Percentiles rank a stretch among this genome's conserved stretches.
Evolutionary conservation across 2,888 invertebrate species (phyloP).

Genomic region (Parnassius orleans): DNA sequence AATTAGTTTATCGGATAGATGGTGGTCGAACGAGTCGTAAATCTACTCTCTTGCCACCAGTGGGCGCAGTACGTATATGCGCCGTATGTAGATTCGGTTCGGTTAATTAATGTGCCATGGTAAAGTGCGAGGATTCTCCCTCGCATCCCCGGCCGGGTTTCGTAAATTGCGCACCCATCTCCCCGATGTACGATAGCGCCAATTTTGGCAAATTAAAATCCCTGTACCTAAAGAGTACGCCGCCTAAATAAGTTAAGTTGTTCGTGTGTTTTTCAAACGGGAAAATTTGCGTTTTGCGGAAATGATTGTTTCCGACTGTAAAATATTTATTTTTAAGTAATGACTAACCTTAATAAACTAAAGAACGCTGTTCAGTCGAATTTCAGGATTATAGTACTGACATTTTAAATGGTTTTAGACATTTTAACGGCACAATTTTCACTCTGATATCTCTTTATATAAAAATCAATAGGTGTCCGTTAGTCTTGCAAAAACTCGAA

Average conservation of each 20-base stretch:
- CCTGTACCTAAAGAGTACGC: slow-evolving; percentile 32
- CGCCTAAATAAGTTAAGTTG: slow-evolving; percentile 11
- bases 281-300: background rate
- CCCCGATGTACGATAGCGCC: slow-evolving; percentile 64
- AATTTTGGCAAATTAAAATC: slow-evolving; percentile 68
- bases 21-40: slow-evolving; percentile 78
- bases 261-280: background rate
- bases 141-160: slow-evolving; percentile 62
- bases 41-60: slow-evolving; percentile 74
- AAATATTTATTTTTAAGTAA: too few relatives aligned
- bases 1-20: slow-evolving; percentile 79
- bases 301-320: too few relatives aligned
- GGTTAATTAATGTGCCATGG: slow-evolving; percentile 78
- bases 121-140: slow-evolving; percentile 70
- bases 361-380: too few relatives aligned
- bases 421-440: background rate
- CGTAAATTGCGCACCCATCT: slow-evolving; percentile 75
- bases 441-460: too few relatives aligned
- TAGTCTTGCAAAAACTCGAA: too few relatives aligned
- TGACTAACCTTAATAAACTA: too few relatives aligned
- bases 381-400: too few relatives aligned
- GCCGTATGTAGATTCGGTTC: slow-evolving; percentile 75
- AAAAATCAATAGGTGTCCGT: too few relatives aligned
- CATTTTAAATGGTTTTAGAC: background rate
- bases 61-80: slow-evolving; percentile 63